A percentile compares a stretch with the other conserved stretches of the same genome.
phyloP scores from a whole-genome alignment of 2,113 vertebrate genomes.

The Aepyceros melampus region DNA sequence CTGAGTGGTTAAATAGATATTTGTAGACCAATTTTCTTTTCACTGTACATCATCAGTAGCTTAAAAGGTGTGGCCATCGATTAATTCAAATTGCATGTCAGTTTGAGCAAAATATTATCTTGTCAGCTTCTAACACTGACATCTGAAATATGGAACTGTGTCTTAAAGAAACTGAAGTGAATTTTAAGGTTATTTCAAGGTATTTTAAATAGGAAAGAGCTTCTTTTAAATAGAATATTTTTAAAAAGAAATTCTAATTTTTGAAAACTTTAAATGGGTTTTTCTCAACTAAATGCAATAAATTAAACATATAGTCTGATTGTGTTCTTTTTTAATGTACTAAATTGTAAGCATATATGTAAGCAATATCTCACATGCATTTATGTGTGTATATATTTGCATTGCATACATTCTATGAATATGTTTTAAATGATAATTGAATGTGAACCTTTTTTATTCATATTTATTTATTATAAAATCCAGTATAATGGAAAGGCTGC shows the following conservation, averaged over 20 bases:
- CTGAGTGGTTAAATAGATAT: slow-evolving; percentile 34
- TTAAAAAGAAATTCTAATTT: neutral
- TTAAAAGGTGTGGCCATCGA: slow-evolving; percentile 7
- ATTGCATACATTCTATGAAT: neutral
- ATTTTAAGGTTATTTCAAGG: neutral
- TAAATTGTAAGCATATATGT: neutral
- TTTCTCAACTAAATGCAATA: neutral
- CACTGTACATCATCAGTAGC: slow-evolving; percentile 29
- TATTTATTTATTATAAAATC: neutral
- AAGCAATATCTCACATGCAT: neutral
- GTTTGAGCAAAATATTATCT: slow-evolving; percentile 14
- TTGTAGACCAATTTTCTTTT: slow-evolving; percentile 43
- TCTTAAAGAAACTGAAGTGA: neutral
- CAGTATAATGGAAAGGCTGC: neutral
- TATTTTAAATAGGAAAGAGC: neutral
- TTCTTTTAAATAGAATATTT: neutral
- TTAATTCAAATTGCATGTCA: slow-evolving; percentile 38
- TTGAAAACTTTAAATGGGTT: neutral
- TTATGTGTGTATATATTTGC: neutral
- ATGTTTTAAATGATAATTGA: neutral
- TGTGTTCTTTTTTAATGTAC: neutral
- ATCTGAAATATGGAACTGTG: neutral
- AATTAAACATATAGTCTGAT: neutral
- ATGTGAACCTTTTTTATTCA: neutral
- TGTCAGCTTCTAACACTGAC: neutral